Evolutionary conservation across 2,113 vertebrate species (phyloP).

Genomic region (Platysteira castanea): DNA sequence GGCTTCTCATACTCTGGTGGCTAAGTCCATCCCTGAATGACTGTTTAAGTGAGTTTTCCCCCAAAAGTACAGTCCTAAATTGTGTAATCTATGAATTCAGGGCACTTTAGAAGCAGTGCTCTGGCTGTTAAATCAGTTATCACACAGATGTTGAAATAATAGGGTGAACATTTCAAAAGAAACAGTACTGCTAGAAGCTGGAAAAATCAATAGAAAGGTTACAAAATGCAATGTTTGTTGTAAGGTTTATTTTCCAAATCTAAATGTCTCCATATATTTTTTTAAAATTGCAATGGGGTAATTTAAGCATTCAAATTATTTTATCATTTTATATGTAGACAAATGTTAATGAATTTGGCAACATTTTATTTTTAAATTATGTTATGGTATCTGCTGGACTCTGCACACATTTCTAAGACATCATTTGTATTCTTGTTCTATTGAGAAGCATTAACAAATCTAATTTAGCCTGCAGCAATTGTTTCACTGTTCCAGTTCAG

Average conservation of each 20-base stretch:
- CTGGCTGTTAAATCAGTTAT: background rate
- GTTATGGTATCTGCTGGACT: background rate
- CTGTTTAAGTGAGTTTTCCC: background rate
- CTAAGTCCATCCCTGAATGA: background rate
- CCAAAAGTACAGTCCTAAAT: background rate
- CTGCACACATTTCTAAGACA: background rate
- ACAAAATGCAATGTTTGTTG: background rate
- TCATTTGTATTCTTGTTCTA: background rate
- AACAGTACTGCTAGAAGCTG: background rate
- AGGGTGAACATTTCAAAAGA: background rate
- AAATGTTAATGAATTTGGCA: background rate
- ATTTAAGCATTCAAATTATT: background rate
- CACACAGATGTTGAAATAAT: background rate
- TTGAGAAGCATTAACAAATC: background rate
- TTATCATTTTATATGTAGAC: background rate
- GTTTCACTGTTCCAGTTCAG: background rate
- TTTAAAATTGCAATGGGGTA: fast-evolving
- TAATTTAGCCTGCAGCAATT: background rate
- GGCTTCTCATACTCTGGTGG: background rate
- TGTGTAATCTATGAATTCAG: background rate
- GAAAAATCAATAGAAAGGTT: background rate
- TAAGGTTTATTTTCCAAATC: background rate
- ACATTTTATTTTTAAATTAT: background rate
- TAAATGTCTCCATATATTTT: background rate
- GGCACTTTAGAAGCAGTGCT: background rate